Conservation (phyloP, 1,140 invertebrate species). For the Drosophila erecta region DNA sequence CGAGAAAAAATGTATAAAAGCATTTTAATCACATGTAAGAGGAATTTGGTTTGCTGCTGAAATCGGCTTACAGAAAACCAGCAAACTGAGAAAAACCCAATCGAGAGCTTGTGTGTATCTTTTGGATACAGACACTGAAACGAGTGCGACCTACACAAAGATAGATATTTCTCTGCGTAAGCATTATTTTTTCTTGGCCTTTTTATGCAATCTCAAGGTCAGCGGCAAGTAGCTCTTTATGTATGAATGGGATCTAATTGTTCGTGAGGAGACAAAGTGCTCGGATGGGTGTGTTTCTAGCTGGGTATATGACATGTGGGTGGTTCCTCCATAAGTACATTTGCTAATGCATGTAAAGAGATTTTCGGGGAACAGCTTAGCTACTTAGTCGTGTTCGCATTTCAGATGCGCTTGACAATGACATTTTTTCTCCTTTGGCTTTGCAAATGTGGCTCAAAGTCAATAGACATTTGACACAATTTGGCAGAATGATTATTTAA, state of each 20-base stretch:
- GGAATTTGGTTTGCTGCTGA: constrained; percentile 57
- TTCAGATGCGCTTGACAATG: constrained; percentile 31
- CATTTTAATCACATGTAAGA: constrained; percentile 63
- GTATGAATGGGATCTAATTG: constrained; percentile 81
- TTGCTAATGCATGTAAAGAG: constrained; percentile 6
- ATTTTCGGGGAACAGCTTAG: constrained; percentile 31
- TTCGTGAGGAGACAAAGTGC: constrained; percentile 62
- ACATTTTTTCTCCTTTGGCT: constrained; percentile 2
- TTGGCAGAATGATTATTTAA: constrained; percentile 17
- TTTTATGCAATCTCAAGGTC: constrained; percentile 65
- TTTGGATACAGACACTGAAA: constrained; percentile 12
- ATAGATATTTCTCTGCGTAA: constrained; percentile 48
- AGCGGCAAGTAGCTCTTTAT: constrained; percentile 72
- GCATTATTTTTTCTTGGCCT: constrained; percentile 53
- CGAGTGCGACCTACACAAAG: constrained; percentile 10
- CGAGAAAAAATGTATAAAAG: constrained; percentile 27
- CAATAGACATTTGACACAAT: constrained; percentile 35
- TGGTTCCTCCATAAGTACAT: constrained; percentile 2
- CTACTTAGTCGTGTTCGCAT: constrained; percentile 1
- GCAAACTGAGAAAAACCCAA: constrained; percentile 21
- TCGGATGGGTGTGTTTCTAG: constrained; percentile 13
- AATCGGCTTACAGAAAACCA: constrained; percentile 40
- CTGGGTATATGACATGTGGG: constrained; percentile 18
- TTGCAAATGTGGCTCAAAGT: constrained; percentile 38
- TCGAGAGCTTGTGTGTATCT: constrained; percentile 32